These are phyloP conservation scores for Chaetogeoica ovagalla DNA, from an alignment of 2,888 invertebrate genomes.

Conservation along the genomic window DNA sequence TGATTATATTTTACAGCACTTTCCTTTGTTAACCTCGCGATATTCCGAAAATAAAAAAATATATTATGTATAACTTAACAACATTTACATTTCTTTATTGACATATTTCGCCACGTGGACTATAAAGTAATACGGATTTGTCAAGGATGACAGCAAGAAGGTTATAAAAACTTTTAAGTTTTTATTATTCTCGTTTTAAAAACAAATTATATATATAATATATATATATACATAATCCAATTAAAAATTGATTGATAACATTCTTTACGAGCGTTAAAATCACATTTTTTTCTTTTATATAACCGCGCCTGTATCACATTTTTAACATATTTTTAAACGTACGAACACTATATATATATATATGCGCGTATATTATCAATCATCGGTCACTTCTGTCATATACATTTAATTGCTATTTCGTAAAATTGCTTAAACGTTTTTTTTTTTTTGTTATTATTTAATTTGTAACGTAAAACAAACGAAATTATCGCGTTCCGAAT, in stretches of 20 bases:
- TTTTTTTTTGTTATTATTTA: too few species aligned
- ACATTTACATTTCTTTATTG: slow-evolving; percentile 2
- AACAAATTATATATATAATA: too few species aligned
- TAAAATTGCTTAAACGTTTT: too few species aligned
- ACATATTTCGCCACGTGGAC: background rate
- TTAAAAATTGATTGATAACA: slow-evolving; percentile 7
- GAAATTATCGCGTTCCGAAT: too few species aligned
- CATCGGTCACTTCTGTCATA: background rate
- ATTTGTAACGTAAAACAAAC: too few species aligned
- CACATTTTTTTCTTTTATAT: background rate
- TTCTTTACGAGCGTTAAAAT: slow-evolving; percentile 27
- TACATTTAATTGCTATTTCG: background rate
- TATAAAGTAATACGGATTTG: background rate
- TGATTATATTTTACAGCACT: background rate
- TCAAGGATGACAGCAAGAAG: background rate
- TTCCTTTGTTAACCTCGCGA: background rate
- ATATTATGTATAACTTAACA: background rate
- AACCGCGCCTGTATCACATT: background rate
- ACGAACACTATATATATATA: too few species aligned
- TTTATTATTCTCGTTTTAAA: background rate
- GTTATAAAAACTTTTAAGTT: background rate
- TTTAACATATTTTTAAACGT: background rate
- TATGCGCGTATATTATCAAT: background rate
- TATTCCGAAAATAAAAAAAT: background rate
- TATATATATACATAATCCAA: background rate